These are phyloP conservation scores for Hyperoplus lanceolatus DNA, from an alignment of 2,797 vertebrate species.

Conservation along the genomic window DNA sequence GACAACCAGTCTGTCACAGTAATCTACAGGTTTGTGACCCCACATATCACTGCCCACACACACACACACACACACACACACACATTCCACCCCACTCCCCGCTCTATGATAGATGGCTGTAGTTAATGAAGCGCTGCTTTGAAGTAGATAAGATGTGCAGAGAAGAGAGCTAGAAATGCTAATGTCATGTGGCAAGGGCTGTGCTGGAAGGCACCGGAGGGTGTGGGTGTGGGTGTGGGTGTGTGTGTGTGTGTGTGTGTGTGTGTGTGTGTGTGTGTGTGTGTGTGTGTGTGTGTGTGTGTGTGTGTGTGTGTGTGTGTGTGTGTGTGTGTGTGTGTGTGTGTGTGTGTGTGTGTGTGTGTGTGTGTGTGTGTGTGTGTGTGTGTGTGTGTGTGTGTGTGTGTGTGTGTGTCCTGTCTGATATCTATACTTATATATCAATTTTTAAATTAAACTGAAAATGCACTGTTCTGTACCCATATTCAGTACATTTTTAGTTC, in stretches of 20 bases:
- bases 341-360: constrained; percentile 27
- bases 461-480: background rate
- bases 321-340: constrained; percentile 20
- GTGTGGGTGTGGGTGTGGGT: constrained; percentile 23
- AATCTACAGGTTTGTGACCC: constrained; percentile 70
- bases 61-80: constrained; percentile 37
- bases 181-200: constrained; percentile 57
- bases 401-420: constrained; percentile 21
- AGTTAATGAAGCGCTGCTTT: constrained; percentile 75
- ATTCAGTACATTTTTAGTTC: constrained; percentile 5
- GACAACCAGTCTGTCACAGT: constrained; percentile 63
- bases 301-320: constrained; percentile 30
- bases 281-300: constrained; percentile 32
- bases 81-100: constrained; percentile 59
- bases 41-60: constrained; percentile 50
- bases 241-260: constrained; percentile 31
- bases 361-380: constrained; percentile 33
- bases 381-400: constrained; percentile 26
- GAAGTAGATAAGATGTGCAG: constrained; percentile 76
- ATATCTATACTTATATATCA: background rate
- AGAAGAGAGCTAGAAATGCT: constrained; percentile 64
- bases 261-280: constrained; percentile 29
- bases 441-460: constrained; percentile 13
- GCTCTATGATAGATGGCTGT: constrained; percentile 66
- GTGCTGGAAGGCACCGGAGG: constrained; percentile 35